Conservation (phyloP, 2,113 vertebrate genomes). For the Entomyzon cyanotis region DNA sequence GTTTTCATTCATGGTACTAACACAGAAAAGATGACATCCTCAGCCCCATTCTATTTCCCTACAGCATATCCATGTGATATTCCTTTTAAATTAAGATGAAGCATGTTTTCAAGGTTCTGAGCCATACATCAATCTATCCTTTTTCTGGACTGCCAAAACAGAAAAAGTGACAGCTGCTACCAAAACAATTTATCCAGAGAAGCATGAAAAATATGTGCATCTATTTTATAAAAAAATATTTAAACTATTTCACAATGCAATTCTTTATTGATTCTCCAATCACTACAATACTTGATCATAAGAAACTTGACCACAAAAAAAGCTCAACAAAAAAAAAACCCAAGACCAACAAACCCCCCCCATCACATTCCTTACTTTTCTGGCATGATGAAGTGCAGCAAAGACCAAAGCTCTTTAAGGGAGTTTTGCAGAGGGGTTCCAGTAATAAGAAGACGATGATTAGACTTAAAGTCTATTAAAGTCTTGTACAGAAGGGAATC, state of each 20-base stretch:
- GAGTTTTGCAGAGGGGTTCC: conserved; percentile 98
- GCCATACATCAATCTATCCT: neutral
- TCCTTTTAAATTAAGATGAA: conserved; percentile 2
- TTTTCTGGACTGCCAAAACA: neutral
- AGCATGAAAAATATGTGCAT: neutral
- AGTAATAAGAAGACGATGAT: conserved; percentile 96
- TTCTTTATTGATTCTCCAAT: neutral
- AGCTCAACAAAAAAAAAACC: neutral
- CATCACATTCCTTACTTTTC: conserved; percentile 85
- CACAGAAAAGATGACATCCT: neutral
- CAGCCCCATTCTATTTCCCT: neutral
- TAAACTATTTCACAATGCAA: neutral
- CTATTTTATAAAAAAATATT: neutral
- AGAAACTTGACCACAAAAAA: neutral
- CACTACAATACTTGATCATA: neutral
- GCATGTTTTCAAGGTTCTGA: neutral
- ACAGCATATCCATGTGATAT: neutral
- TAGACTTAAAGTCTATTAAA: conserved; percentile 97
- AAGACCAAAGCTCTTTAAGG: conserved; percentile 97
- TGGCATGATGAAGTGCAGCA: conserved; percentile 98
- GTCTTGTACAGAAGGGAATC: conserved; percentile 98
- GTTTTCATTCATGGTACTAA: neutral
- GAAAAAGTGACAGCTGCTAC: neutral
- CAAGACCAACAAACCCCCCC: neutral
- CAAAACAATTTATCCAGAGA: neutral